Evolutionary conservation across 1,140 invertebrate genomes (phyloP).

Genomic region (Mactra quadrangularis): DNA sequence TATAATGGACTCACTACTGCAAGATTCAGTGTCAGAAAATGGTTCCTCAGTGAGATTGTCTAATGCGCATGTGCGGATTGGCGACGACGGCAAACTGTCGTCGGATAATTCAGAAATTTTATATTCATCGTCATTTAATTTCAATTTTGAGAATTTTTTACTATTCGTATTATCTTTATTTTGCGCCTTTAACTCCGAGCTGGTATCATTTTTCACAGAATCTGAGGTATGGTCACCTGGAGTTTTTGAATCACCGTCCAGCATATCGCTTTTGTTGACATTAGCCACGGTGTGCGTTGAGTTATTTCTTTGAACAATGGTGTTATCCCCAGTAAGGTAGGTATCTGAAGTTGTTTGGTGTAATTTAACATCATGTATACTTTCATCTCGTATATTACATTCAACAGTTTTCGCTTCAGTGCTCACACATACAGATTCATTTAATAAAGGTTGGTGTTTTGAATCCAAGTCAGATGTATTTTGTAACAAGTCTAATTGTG

Average conservation of each 20-base stretch:
- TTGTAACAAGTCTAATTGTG: constrained; percentile 17
- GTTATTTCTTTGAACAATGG: constrained; percentile 18
- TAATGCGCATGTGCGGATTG: constrained; percentile 57
- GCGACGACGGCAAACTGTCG: constrained; percentile 49
- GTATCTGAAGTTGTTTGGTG: not conserved
- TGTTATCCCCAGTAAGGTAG: not conserved
- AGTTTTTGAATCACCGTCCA: not conserved
- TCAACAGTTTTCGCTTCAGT: constrained; percentile 44
- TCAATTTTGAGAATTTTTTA: not conserved
- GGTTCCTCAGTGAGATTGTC: constrained; percentile 53
- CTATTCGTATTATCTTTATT: not conserved
- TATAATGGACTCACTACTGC: constrained; percentile 57
- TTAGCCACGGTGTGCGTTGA: constrained; percentile 7
- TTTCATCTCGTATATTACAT: constrained; percentile 51
- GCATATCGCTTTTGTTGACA: not conserved
- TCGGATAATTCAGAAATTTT: constrained; percentile 53
- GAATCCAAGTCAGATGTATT: constrained; percentile 35
- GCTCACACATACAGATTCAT: constrained; percentile 11
- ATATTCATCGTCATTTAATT: constrained; percentile 39
- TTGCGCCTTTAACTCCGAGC: not conserved
- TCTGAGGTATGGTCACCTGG: not conserved
- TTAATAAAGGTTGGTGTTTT: constrained; percentile 32
- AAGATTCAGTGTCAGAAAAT: constrained; percentile 59
- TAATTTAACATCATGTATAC: not conserved
- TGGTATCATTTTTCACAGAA: not conserved